These are phyloP conservation scores for Cryptus armator DNA, from an alignment of 2,888 invertebrate genomes.

Conservation along the genomic window DNA sequence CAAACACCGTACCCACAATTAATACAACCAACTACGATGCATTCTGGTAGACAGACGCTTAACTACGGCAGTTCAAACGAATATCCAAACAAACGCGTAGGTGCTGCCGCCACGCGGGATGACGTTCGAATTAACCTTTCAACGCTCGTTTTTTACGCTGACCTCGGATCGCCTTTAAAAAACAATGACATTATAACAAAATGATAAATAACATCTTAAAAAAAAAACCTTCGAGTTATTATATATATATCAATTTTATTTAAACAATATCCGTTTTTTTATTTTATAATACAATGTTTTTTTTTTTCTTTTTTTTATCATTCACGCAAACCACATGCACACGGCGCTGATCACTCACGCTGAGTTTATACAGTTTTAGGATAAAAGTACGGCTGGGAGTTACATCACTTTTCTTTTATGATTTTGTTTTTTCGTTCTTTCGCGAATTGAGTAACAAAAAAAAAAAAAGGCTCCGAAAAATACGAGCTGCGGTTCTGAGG, in stretches of 20 bases:
- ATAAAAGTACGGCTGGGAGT: slow-evolving; percentile 68
- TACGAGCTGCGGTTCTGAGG: slow-evolving; percentile 44
- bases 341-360: slow-evolving; percentile 61
- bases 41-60: too few relatives aligned
- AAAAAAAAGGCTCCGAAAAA: slow-evolving; percentile 60
- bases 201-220: neutral
- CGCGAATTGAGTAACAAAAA: slow-evolving; percentile 40
- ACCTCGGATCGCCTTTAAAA: neutral
- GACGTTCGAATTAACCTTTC: neutral
- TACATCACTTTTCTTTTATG: slow-evolving; percentile 35
- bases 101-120: slow-evolving; percentile 54
- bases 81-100: slow-evolving; percentile 18
- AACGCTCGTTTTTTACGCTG: neutral
- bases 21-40: slow-evolving; percentile 71
- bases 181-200: too few relatives aligned
- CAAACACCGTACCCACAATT: slow-evolving; percentile 31
- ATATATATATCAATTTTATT: slow-evolving; percentile 83
- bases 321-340: slow-evolving; percentile 69
- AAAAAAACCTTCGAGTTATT: slow-evolving; percentile 13
- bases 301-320: slow-evolving; percentile 58
- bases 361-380: slow-evolving; percentile 64
- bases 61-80: slow-evolving; percentile 57
- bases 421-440: slow-evolving; percentile 12
- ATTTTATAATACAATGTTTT: slow-evolving; percentile 82
- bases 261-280: slow-evolving; percentile 82